Evolutionary conservation across 2,888 invertebrate genomes (phyloP).

Genomic region (Phengaris alcon): DNA sequence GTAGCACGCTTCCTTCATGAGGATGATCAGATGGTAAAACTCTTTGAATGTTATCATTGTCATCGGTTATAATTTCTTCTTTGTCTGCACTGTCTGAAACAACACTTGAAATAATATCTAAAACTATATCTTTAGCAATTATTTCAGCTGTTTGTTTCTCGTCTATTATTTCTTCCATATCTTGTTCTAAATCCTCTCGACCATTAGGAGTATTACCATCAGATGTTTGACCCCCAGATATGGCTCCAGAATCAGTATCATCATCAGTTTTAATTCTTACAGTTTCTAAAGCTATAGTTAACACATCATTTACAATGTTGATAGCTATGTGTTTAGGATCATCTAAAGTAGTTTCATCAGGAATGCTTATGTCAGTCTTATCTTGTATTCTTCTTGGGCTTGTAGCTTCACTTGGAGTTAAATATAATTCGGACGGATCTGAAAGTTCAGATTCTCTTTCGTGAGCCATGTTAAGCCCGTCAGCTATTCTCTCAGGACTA

Average conservation of each 20-base stretch:
- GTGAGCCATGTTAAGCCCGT: conserved; percentile 55
- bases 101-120: conserved; percentile 58
- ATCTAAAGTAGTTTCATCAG: conserved; percentile 50
- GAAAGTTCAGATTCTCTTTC: conserved; percentile 82
- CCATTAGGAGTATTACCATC: conserved; percentile 74
- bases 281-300: conserved; percentile 69
- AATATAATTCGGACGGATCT: conserved; percentile 83
- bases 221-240: conserved; percentile 67
- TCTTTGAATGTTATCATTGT: conserved; percentile 53
- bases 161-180: conserved; percentile 63
- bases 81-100: conserved; percentile 51
- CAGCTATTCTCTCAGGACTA: conserved; percentile 68
- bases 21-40: conserved; percentile 60
- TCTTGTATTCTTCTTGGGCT: conserved; percentile 70
- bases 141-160: conserved; percentile 59
- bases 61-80: conserved; percentile 33
- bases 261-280: conserved; percentile 69
- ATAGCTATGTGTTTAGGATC: conserved; percentile 69
- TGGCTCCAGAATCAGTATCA: conserved; percentile 72
- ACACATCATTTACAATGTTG: conserved; percentile 72
- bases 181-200: conserved; percentile 68
- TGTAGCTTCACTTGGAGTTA: conserved; percentile 83
- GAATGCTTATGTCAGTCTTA: conserved; percentile 60
- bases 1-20: conserved; percentile 68
- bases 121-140: conserved; percentile 61